phyloP scores from a whole-genome alignment of 2,113 vertebrate species.

The Verasper variegatus region DNA sequence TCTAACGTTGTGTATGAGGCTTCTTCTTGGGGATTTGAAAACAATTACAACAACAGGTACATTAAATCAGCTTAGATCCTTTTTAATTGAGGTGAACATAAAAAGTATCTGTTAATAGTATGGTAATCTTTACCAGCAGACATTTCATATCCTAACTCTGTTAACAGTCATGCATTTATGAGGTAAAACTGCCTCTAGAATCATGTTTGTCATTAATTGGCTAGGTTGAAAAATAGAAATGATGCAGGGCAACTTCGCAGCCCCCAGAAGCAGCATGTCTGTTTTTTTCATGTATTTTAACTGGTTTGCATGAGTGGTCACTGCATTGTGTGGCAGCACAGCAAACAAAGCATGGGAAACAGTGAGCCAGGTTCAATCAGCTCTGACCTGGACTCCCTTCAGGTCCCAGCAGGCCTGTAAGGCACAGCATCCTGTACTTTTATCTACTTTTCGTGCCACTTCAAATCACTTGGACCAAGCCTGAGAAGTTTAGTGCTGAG shows the following conservation, averaged over 20 bases:
- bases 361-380: slow-evolving; percentile 44
- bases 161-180: slow-evolving; percentile 43
- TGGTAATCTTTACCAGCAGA: not conserved
- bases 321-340: slow-evolving; percentile 24
- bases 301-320: slow-evolving; percentile 11
- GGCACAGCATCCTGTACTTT: slow-evolving; percentile 24
- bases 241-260: slow-evolving; percentile 45
- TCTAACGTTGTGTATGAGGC: too few relatives aligned
- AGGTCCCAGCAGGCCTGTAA: slow-evolving; percentile 54
- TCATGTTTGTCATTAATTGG: slow-evolving; percentile 60
- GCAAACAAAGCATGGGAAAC: slow-evolving; percentile 21
- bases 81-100: not conserved
- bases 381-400: slow-evolving; percentile 38
- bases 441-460: slow-evolving; percentile 40
- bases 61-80: not conserved
- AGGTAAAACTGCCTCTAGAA: slow-evolving; percentile 25
- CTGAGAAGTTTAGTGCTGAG: slow-evolving; percentile 29
- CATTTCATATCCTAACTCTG: slow-evolving; percentile 17
- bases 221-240: slow-evolving; percentile 43
- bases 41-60: not conserved
- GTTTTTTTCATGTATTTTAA: slow-evolving; percentile 3
- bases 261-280: slow-evolving; percentile 40
- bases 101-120: slow-evolving; percentile 10
- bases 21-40: too few relatives aligned
- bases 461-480: slow-evolving; percentile 37